phyloP scores from a whole-genome alignment of 2,888 invertebrate genomes.

The Hyalella azteca region DNA sequence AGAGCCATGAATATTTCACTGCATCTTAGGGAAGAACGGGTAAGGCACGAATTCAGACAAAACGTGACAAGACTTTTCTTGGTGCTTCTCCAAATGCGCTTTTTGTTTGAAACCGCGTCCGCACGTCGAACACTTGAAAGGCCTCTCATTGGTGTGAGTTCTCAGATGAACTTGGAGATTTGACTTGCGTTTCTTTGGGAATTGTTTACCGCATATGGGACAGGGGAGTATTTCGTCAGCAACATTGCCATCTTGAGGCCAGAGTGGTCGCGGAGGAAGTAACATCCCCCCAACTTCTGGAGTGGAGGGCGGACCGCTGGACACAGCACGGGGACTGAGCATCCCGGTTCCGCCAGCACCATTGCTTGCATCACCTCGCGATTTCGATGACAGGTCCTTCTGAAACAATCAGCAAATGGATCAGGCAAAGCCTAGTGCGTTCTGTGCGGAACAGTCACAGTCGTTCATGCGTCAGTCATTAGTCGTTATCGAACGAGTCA shows the following conservation, averaged over 20 bases:
- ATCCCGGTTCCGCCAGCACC: conserved; percentile 37
- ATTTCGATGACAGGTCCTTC: conserved; percentile 58
- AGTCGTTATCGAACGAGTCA: conserved; percentile 2
- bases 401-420: conserved; percentile 56
- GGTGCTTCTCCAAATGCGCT: conserved; percentile 59
- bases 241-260: conserved; percentile 55
- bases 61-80: conserved; percentile 59
- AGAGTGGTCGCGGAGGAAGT: conserved; percentile 52
- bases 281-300: conserved; percentile 42
- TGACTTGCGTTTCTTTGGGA: conserved; percentile 57
- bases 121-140: conserved; percentile 59
- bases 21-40: conserved; percentile 57
- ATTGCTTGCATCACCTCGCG: conserved; percentile 46
- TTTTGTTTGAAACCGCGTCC: conserved; percentile 59
- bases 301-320: conserved; percentile 43
- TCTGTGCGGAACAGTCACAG: neutral
- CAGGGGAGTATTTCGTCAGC: conserved; percentile 56
- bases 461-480: conserved; percentile 2
- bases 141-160: conserved; percentile 58
- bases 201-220: conserved; percentile 55
- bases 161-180: conserved; percentile 56
- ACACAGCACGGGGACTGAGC: conserved; percentile 51
- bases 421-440: conserved; percentile 20
- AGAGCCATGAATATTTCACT: neutral
- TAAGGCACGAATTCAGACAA: conserved; percentile 58